Conservation (phyloP, 2,113 vertebrate genomes). For the Chinchilla lanigera region DNA sequence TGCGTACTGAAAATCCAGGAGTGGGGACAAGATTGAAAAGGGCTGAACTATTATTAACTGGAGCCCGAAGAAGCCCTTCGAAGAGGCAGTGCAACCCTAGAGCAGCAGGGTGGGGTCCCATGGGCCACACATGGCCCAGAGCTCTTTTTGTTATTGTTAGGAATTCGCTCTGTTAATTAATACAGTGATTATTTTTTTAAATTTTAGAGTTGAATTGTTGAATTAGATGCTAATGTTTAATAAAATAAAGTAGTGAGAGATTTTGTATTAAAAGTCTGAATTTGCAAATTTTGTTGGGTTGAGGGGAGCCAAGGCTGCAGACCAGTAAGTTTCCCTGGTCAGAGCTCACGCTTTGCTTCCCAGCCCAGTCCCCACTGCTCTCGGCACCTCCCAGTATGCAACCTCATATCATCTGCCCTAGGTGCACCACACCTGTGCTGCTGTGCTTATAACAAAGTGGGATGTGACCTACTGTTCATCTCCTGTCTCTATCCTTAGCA, state of each 20-base stretch:
- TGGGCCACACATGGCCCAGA: background rate
- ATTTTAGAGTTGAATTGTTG: background rate
- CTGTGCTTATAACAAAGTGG: background rate
- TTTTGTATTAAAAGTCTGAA: background rate
- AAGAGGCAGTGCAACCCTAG: background rate
- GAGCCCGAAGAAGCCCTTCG: background rate
- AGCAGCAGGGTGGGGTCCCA: background rate
- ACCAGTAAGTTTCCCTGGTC: background rate
- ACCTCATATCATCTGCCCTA: fast-evolving
- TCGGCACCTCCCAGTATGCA: background rate
- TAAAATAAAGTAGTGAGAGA: background rate
- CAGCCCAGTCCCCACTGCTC: background rate
- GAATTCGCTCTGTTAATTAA: background rate
- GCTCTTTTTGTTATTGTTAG: background rate
- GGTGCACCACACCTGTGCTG: background rate
- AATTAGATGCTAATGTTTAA: background rate
- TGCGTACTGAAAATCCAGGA: background rate
- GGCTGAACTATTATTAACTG: background rate
- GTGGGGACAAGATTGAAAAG: background rate
- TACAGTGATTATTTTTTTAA: background rate
- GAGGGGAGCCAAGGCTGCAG: background rate
- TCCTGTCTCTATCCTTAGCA: background rate
- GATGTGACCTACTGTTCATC: background rate
- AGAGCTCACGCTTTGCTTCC: fast-evolving
- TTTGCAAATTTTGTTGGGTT: background rate